Conservation (phyloP, 2,113 vertebrate species). For the Silurus glanis region DNA sequence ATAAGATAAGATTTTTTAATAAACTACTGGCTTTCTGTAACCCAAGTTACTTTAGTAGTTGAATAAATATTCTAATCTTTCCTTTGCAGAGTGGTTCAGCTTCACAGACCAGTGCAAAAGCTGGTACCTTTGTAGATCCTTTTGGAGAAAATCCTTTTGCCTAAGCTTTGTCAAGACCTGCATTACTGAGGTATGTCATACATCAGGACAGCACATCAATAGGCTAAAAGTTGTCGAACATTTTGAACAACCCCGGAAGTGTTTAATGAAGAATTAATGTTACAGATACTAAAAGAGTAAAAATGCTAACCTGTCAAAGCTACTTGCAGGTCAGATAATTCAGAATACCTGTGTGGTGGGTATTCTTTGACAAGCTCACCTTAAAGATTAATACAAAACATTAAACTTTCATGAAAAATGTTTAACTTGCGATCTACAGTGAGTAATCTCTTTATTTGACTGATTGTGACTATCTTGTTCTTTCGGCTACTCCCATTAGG, state of each 20-base stretch:
- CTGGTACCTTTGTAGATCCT: conserved; percentile 73
- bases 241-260: background rate
- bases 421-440: background rate
- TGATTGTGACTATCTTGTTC: too few relatives aligned
- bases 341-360: background rate
- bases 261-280: background rate
- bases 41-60: background rate
- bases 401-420: background rate
- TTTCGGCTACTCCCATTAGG: too few relatives aligned
- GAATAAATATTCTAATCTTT: background rate
- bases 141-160: conserved; percentile 90
- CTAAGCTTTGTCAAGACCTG: conserved; percentile 56
- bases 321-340: background rate
- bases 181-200: background rate
- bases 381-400: background rate
- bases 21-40: background rate
- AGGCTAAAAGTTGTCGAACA: background rate
- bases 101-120: conserved; percentile 58
- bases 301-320: background rate
- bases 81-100: conserved; percentile 51
- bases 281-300: background rate
- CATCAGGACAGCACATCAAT: background rate
- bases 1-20: background rate
- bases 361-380: background rate
- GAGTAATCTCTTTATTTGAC: background rate